phyloP scores from a whole-genome alignment of 2,888 invertebrate species.

The Allophyes oxyacanthae region DNA sequence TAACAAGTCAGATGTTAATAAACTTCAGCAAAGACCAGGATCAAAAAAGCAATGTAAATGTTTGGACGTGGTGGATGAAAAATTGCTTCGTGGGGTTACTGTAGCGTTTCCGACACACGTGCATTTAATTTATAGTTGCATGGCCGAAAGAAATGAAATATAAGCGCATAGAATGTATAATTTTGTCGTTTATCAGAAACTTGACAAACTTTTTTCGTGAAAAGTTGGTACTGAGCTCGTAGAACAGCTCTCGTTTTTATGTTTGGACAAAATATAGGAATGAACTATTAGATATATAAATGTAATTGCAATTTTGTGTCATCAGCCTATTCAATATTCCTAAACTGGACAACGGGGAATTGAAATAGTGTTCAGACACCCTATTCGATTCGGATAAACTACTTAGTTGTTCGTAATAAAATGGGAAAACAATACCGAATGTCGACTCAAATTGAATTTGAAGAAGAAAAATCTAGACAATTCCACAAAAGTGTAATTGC shows the following conservation, averaged over 20 bases:
- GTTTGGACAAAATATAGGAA: constrained; percentile 16
- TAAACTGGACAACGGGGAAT: constrained; percentile 46
- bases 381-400: constrained; percentile 14
- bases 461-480: too few relatives aligned
- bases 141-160: constrained; percentile 32
- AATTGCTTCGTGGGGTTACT: constrained; percentile 39
- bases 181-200: constrained; percentile 46
- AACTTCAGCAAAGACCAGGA: constrained; percentile 49
- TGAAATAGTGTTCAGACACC: constrained; percentile 24
- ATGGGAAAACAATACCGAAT: not conserved
- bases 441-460: too few relatives aligned
- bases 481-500: too few relatives aligned
- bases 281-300: not conserved
- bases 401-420: constrained; percentile 3
- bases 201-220: constrained; percentile 24
- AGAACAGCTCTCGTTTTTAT: constrained; percentile 7
- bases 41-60: constrained; percentile 45
- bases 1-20: constrained; percentile 60
- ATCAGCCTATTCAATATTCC: constrained; percentile 54
- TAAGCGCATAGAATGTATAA: constrained; percentile 42
- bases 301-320: constrained; percentile 47
- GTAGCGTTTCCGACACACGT: constrained; percentile 42
- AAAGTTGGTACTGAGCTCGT: constrained; percentile 2
- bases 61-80: constrained; percentile 47
- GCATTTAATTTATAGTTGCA: constrained; percentile 46